phyloP scores from a whole-genome alignment of 1,140 invertebrate genomes.

The Forficula auricularia region DNA sequence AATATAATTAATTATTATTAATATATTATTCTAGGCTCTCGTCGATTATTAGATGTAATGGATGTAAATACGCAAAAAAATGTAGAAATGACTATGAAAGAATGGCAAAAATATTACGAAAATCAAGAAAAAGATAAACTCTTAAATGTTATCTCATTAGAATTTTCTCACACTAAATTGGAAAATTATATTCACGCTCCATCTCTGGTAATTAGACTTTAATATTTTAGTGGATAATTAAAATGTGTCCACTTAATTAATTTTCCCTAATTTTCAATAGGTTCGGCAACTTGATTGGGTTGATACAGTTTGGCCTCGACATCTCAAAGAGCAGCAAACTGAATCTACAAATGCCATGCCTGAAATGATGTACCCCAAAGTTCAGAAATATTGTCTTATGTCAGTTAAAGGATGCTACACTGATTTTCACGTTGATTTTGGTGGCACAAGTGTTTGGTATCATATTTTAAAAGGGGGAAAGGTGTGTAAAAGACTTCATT shows the following conservation, averaged over 20 bases:
- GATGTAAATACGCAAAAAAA: conserved; percentile 74
- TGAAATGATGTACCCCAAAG: conserved; percentile 42
- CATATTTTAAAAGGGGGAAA: conserved; percentile 52
- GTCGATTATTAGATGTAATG: conserved; percentile 44
- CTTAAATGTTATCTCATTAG: conserved; percentile 74
- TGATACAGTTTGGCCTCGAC: conserved; percentile 45
- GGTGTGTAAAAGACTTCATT: not conserved
- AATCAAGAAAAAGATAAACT: conserved; percentile 51
- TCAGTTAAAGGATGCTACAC: conserved; percentile 74
- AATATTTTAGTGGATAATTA: not conserved
- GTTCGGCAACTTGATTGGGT: conserved; percentile 63
- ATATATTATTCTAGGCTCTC: too few species aligned
- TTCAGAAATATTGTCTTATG: conserved; percentile 85
- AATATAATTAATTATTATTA: too few species aligned
- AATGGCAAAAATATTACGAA: conserved; percentile 73
- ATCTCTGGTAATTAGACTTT: conserved; percentile 26
- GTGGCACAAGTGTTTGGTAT: conserved; percentile 89
- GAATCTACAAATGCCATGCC: conserved; percentile 38
- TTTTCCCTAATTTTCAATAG: conserved; percentile 6
- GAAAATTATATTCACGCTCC: conserved; percentile 39
- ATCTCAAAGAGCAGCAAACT: conserved; percentile 40
- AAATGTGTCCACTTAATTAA: not conserved
- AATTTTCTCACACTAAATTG: conserved; percentile 62
- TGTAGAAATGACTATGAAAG: conserved; percentile 60
- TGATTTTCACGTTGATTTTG: conserved; percentile 91